These are phyloP conservation scores for Diplodus puntazzo DNA, from an alignment of 2,797 vertebrate genomes.

Conservation along the genomic window DNA sequence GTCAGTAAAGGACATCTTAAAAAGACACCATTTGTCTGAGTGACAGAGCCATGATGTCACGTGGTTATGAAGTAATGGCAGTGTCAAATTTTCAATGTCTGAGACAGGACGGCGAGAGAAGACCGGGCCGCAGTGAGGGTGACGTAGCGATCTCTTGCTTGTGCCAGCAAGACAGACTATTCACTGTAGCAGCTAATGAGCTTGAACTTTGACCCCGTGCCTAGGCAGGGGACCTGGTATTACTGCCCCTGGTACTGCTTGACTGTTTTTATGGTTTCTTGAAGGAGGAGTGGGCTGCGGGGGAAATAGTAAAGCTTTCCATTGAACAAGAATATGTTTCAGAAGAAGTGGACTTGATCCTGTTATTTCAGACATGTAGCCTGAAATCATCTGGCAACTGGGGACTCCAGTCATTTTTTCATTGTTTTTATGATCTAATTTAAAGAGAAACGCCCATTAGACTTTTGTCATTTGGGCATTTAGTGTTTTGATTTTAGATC, in stretches of 20 bases:
- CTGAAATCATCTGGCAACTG: slow-evolving; percentile 19
- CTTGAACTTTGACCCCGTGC: slow-evolving; percentile 77
- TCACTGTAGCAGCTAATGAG: slow-evolving; percentile 83
- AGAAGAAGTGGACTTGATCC: slow-evolving; percentile 15
- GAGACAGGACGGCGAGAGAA: slow-evolving; percentile 41
- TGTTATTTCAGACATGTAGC: slow-evolving; percentile 9
- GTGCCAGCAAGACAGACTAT: slow-evolving; percentile 64
- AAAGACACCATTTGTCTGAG: slow-evolving; percentile 48
- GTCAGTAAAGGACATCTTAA: slow-evolving; percentile 12
- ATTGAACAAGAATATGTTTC: slow-evolving; percentile 8
- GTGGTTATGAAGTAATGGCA: slow-evolving; percentile 47
- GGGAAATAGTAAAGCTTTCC: slow-evolving; percentile 25
- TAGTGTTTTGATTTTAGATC: slow-evolving; percentile 1
- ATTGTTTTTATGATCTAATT: neutral
- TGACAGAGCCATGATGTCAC: slow-evolving; percentile 54
- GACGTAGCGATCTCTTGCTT: slow-evolving; percentile 39
- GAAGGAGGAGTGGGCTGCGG: slow-evolving; percentile 17
- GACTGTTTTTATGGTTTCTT: slow-evolving; percentile 54
- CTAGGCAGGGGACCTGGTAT: slow-evolving; percentile 47
- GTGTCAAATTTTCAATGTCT: slow-evolving; percentile 48
- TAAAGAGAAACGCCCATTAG: neutral
- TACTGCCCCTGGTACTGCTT: slow-evolving; percentile 28
- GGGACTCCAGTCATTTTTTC: neutral
- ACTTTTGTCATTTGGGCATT: neutral
- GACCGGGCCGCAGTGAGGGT: slow-evolving; percentile 22